Conservation (phyloP, 2,888 invertebrate species). For the Lepidonotus clava region DNA sequence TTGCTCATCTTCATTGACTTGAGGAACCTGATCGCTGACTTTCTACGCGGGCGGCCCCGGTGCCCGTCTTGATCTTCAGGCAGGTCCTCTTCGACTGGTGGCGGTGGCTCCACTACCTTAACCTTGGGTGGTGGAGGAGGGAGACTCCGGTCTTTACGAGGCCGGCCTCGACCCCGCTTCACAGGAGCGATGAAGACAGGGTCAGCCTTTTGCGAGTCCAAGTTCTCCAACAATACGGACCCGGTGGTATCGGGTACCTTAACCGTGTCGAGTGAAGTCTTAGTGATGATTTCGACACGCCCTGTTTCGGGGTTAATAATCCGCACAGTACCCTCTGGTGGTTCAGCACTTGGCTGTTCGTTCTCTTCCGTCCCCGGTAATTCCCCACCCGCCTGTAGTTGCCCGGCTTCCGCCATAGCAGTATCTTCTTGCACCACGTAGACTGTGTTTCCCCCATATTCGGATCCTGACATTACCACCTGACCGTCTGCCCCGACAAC, state of each 20-base stretch:
- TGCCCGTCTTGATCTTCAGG: not conserved
- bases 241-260: not conserved
- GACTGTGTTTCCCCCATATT: not conserved
- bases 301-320: slow-evolving; percentile 25
- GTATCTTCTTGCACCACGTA: not conserved
- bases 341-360: not conserved
- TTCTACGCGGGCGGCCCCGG: not conserved
- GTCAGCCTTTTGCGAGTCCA: no score
- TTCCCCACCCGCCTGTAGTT: not conserved
- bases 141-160: not conserved
- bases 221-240: no score
- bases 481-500: no score
- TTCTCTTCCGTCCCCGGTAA: no score
- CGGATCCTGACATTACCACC: not conserved
- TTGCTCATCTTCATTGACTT: not conserved
- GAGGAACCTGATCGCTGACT: not conserved
- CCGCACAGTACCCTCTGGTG: not conserved
- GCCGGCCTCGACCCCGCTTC: not conserved
- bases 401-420: not conserved
- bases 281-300: not conserved
- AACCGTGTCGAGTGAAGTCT: not conserved
- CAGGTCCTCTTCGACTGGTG: not conserved
- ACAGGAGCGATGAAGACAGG: not conserved
- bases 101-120: no score
- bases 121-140: not conserved